Percentiles rank a stretch among this genome's conserved stretches.
These are phyloP conservation scores for Mylabris sibirica DNA, from an alignment of 2,888 invertebrate species.

Conservation along the genomic window DNA sequence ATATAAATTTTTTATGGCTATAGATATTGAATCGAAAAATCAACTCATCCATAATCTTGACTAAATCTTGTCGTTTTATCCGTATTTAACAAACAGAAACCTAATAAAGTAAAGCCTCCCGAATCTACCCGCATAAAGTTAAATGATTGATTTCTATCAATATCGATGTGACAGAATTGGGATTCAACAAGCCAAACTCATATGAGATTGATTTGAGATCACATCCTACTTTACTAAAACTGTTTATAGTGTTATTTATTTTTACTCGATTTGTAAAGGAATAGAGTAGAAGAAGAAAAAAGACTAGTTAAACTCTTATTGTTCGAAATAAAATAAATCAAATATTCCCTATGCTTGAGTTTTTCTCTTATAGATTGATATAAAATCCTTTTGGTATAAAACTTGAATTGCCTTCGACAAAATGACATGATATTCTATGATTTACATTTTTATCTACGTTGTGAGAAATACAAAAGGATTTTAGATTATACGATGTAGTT, in stretches of 20 bases:
- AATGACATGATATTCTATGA: slow-evolving; percentile 41
- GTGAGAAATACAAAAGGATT: slow-evolving; percentile 36
- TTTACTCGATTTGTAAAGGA: background rate
- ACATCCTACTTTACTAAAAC: background rate
- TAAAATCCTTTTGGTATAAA: slow-evolving; percentile 38
- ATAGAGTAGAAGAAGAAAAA: too few relatives aligned
- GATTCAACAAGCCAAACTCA: background rate
- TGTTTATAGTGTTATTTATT: background rate
- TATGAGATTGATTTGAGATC: background rate
- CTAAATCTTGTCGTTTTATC: background rate
- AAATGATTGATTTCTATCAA: slow-evolving; percentile 9
- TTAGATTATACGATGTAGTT: slow-evolving; percentile 27
- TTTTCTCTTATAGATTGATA: slow-evolving; percentile 34
- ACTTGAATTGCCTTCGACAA: slow-evolving; percentile 41
- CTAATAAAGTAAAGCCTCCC: background rate
- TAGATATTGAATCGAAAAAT: background rate
- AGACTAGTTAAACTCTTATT: background rate
- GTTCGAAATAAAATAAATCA: slow-evolving; percentile 22
- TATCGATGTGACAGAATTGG: background rate
- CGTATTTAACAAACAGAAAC: slow-evolving; percentile 2
- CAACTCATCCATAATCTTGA: background rate
- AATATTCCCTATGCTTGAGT: slow-evolving; percentile 16
- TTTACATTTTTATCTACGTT: slow-evolving; percentile 41
- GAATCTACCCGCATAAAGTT: background rate
- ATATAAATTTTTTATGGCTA: background rate